These are phyloP conservation scores for Sakesphorus luctuosus DNA, from an alignment of 2,113 vertebrate species.

Conservation along the genomic window DNA sequence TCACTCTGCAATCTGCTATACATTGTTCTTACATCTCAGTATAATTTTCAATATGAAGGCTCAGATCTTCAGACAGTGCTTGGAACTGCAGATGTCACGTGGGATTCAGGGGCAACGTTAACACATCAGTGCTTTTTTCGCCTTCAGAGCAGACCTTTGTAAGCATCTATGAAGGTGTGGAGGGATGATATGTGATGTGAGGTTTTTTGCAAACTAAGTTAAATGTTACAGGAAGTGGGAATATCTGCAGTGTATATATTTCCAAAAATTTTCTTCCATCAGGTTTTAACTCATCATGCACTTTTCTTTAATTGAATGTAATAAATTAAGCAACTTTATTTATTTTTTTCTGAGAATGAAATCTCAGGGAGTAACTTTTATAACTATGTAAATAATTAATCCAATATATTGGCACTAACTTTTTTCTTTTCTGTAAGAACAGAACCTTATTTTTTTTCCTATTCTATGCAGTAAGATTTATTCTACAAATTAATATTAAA, in stretches of 20 bases:
- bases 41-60: background rate
- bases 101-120: background rate
- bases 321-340: background rate
- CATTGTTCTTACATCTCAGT: background rate
- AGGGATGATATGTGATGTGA: accelerated
- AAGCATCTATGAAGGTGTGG: background rate
- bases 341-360: background rate
- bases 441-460: background rate
- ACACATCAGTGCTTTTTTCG: background rate
- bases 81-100: background rate
- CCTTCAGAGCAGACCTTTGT: background rate
- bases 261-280: background rate
- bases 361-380: background rate
- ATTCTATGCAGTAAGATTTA: background rate
- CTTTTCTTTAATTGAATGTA: background rate
- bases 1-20: background rate
- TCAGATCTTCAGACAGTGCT: background rate
- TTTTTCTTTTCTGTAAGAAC: background rate
- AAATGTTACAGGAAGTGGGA: background rate
- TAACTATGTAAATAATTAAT: background rate
- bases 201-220: background rate
- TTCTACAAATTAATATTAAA: background rate
- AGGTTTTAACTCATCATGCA: background rate
- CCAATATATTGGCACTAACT: background rate
- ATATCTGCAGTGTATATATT: background rate